These are phyloP conservation scores for Aleadryas rufinucha DNA, from an alignment of 2,113 vertebrate species.

Conservation along the genomic window DNA sequence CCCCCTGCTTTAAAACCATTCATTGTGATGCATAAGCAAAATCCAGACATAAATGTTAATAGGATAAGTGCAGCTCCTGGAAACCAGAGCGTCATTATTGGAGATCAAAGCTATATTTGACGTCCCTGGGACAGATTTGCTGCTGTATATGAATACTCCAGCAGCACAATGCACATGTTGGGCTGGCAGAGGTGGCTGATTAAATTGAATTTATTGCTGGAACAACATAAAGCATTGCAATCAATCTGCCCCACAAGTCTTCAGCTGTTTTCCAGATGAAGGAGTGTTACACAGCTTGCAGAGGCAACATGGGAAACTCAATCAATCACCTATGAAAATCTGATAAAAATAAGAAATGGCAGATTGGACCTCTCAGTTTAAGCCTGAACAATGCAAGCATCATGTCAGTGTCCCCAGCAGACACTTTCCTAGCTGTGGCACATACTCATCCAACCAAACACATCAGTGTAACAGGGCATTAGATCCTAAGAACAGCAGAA, in stretches of 20 bases:
- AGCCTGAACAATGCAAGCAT: neutral
- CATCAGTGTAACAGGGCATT: neutral
- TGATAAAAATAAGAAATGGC: neutral
- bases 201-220: neutral
- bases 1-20: neutral
- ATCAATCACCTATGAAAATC: neutral
- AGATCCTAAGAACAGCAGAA: neutral
- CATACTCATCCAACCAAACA: neutral
- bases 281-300: neutral
- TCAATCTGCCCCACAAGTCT: neutral
- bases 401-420: neutral
- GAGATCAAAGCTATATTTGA: constrained; percentile 21
- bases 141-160: neutral
- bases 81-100: constrained; percentile 2
- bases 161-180: neutral
- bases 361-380: neutral
- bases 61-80: constrained; percentile 15
- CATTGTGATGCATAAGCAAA: constrained; percentile 22
- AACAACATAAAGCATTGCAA: neutral
- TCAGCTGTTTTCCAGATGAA: neutral
- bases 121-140: neutral
- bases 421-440: neutral
- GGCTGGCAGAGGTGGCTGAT: neutral
- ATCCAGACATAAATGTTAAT: constrained; percentile 33
- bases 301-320: neutral